Base-by-base conservation (phyloP, 2,797 vertebrate species). In the Periparus ater region DNA sequence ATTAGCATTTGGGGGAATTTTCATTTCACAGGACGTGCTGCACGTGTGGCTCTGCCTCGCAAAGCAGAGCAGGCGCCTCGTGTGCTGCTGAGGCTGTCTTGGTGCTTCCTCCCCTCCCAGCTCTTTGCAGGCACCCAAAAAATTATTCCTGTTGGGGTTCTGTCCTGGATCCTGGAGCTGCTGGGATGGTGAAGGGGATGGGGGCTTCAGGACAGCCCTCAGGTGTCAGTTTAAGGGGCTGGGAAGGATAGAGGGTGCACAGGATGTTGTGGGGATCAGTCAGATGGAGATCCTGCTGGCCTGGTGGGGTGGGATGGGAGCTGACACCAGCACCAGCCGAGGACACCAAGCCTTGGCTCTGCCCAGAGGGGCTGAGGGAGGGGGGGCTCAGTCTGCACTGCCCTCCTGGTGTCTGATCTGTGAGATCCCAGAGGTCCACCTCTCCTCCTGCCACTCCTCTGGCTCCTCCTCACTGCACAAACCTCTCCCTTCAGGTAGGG, bases 81-180 rank as follows among this genome's bases (percentile, higher is more conserved):
- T 23, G 50, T 0, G 0, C 36, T 70, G 76, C 61, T 18, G 65
- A 66, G 57, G 25, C 34, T 61, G 40, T 18, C 13, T 60, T 4
- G 40, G 32, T 29, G 2, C 16, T 54, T 16, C 11, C 17, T 4
- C 6, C n/a, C 5, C 12, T 48, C 13, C 4, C 36, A 17, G 27
- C 7, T n/a, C 32, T 40, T 55, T 72, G 54, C 27, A 17, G 50
- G 20, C 13, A 14, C 10, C 55, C 32, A 14, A 3, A 2, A 5
- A 3, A 9, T n/a, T 48, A 3, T 62, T 66, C 48, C 53, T 0
- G 0, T 1, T 1, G 23, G 36, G 23, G 73, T 7, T n/a, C 34
- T 63, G 67, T 36, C 50, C 34, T 7, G 47, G 42, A 6, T 4
- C 40, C 58, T 17, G 70, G 38, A 58, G 55, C 19, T 87, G 58